These are phyloP conservation scores for Cyphomyrmex costatus DNA, from an alignment of 1,140 invertebrate species.

Conservation along the genomic window DNA sequence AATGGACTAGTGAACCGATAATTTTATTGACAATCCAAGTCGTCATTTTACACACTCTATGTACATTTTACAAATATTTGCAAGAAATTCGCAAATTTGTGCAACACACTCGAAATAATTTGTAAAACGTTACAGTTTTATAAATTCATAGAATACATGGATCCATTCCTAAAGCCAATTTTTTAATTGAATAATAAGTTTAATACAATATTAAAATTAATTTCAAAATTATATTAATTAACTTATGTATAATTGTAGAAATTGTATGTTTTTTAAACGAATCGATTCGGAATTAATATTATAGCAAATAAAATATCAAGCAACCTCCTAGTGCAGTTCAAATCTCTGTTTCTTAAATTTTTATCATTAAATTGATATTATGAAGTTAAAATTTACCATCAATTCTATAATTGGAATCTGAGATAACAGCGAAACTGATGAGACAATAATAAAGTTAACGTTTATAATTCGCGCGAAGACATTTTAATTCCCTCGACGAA, in stretches of 20 bases:
- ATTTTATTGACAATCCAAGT: neutral
- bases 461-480: conserved; percentile 28
- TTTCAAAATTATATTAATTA: neutral
- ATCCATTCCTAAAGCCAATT: neutral
- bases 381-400: conserved; percentile 21
- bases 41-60: neutral
- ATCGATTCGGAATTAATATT: neutral
- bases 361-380: conserved; percentile 36
- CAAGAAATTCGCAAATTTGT: neutral
- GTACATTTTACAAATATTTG: neutral
- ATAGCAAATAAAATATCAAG: neutral
- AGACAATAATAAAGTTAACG: conserved; percentile 40
- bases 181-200: neutral
- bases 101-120: neutral
- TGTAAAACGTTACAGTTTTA: neutral
- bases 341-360: neutral
- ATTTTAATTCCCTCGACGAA: conserved; percentile 39
- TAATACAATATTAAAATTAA: conserved; percentile 5
- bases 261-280: neutral
- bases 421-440: conserved; percentile 25
- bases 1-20: neutral
- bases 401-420: neutral
- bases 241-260: neutral
- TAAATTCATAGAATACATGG: neutral
- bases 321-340: neutral